Conservation (phyloP, 2,113 vertebrate genomes). For the Hydrolagus affinis region DNA sequence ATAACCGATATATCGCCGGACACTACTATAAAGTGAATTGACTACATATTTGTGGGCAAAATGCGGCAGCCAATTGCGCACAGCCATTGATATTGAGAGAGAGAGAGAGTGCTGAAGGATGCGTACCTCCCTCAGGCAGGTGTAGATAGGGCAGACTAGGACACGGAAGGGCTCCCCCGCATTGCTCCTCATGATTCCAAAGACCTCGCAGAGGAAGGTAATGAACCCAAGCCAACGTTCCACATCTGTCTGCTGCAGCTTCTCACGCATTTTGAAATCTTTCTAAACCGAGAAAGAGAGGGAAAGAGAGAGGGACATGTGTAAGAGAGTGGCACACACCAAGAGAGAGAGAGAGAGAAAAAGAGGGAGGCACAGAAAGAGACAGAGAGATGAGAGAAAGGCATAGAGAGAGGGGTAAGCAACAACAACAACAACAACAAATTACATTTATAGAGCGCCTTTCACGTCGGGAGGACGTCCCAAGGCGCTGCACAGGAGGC, state of each 20-base stretch:
- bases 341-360: neutral
- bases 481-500: too few species aligned
- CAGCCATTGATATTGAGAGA: neutral
- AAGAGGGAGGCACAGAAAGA: neutral
- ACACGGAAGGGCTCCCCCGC: constrained; percentile 85
- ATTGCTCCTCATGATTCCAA: constrained; percentile 91
- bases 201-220: constrained; percentile 94
- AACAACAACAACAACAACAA: too few species aligned
- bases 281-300: constrained; percentile 57
- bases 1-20: too few species aligned
- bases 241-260: constrained; percentile 80
- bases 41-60: too few species aligned
- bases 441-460: too few species aligned
- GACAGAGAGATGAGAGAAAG: neutral
- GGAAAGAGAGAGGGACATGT: constrained; percentile 6
- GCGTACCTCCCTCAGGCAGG: constrained; percentile 93
- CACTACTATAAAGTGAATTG: too few species aligned
- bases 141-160: constrained; percentile 92
- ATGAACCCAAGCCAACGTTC: constrained; percentile 96
- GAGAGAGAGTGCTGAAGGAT: constrained; percentile 4
- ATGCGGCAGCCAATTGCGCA: too few species aligned
- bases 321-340: neutral
- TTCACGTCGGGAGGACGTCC: too few species aligned
- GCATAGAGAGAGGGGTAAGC: neutral
- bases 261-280: constrained; percentile 81